phyloP scores from a whole-genome alignment of 2,113 vertebrate genomes.

The Meriones unguiculatus region DNA sequence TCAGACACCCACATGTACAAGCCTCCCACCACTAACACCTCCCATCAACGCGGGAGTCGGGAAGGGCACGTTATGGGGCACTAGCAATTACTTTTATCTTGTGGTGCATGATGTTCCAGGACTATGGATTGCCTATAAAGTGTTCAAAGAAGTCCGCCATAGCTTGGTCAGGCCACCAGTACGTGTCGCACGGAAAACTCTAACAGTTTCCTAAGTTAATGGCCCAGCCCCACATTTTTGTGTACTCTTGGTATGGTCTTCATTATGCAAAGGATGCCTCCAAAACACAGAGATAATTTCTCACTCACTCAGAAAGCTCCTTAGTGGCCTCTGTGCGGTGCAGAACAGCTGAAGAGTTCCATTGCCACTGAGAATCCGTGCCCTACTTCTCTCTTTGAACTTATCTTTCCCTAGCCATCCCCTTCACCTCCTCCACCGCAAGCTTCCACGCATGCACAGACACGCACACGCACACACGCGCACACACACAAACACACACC shows the following conservation, averaged over 20 bases:
- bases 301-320: neutral
- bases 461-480: neutral
- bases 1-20: neutral
- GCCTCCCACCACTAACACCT: neutral
- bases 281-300: neutral
- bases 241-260: neutral
- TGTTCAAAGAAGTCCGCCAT: neutral
- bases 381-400: neutral
- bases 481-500: neutral
- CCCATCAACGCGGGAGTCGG: conserved; percentile 9
- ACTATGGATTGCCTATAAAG: conserved; percentile 3
- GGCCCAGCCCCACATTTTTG: neutral
- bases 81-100: conserved; percentile 5
- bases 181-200: neutral
- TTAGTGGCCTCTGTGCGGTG: neutral
- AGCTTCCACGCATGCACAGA: too few relatives aligned
- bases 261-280: neutral
- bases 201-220: neutral
- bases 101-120: neutral
- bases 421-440: neutral
- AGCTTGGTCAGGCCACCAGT: neutral
- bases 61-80: neutral
- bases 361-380: neutral
- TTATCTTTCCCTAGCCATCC: neutral
- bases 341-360: neutral